phyloP scores from a whole-genome alignment of 2,888 invertebrate species.

The Scaptomyza caliginosa region DNA sequence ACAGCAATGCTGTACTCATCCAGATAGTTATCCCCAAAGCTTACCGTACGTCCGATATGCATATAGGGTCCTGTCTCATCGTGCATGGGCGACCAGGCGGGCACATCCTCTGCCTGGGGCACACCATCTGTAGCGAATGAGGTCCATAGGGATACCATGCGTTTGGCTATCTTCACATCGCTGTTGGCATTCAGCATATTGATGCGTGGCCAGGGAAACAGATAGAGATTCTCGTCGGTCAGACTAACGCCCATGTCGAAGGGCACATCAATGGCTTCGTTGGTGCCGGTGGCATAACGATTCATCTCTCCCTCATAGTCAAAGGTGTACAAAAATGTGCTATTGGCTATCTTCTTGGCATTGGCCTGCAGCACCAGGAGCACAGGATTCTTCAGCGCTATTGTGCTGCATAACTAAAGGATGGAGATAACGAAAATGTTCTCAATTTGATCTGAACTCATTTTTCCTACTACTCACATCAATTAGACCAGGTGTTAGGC shows the following conservation, averaged over 20 bases:
- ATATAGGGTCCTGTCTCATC: slow-evolving; percentile 83
- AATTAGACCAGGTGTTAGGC: slow-evolving; percentile 84
- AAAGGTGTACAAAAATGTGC: slow-evolving; percentile 85
- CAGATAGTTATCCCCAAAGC: slow-evolving; percentile 79
- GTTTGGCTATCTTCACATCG: slow-evolving; percentile 84
- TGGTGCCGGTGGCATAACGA: slow-evolving; percentile 80
- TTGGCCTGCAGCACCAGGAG: slow-evolving; percentile 84
- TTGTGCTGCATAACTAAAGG: slow-evolving; percentile 84
- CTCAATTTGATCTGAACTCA: slow-evolving; percentile 29
- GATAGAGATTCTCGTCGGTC: slow-evolving; percentile 86
- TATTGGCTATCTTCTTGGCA: slow-evolving; percentile 80
- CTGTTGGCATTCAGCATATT: slow-evolving; percentile 77
- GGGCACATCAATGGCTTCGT: slow-evolving; percentile 82
- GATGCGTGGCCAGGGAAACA: slow-evolving; percentile 84
- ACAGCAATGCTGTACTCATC: slow-evolving; percentile 81
- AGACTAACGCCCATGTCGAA: slow-evolving; percentile 85
- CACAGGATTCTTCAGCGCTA: slow-evolving; percentile 85
- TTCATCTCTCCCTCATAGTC: slow-evolving; percentile 84
- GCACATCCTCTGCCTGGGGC: slow-evolving; percentile 74
- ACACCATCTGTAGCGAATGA: slow-evolving; percentile 82
- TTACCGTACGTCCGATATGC: slow-evolving; percentile 75
- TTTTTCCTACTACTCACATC: slow-evolving; percentile 81
- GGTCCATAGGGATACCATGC: slow-evolving; percentile 84
- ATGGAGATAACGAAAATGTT: background rate
- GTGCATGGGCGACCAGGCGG: slow-evolving; percentile 81